Evolutionary conservation across 92 coral and sea anemone genomes (phyloP).

Genomic region (Micromussa lordhowensis): DNA sequence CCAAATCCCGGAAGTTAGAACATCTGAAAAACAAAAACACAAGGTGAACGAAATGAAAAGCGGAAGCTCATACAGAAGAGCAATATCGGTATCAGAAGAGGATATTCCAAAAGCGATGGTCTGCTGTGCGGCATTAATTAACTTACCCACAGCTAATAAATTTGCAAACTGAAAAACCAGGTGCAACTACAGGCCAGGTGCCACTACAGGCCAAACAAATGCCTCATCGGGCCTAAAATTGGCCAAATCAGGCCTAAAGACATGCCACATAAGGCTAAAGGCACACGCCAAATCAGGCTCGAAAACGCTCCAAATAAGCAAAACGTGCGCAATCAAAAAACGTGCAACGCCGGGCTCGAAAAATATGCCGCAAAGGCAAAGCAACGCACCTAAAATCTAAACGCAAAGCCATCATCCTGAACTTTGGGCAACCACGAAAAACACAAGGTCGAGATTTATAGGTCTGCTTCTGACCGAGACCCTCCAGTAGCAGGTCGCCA

Average conservation of each 20-base stretch:
- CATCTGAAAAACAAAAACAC: slow-evolving; percentile 8
- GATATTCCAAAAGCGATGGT: too few relatives aligned
- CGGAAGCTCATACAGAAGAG: not conserved
- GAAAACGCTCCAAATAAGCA: not conserved
- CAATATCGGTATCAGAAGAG: not conserved
- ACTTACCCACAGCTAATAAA: not conserved
- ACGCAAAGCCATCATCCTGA: slow-evolving; percentile 40
- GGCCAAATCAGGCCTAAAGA: not conserved
- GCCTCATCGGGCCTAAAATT: not conserved
- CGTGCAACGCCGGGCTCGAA: not conserved
- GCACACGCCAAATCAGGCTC: slow-evolving; percentile 13
- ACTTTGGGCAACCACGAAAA: too few relatives aligned
- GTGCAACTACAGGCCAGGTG: too few relatives aligned
- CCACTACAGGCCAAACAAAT: too few relatives aligned
- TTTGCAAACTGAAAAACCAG: not conserved
- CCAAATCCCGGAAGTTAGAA: not conserved
- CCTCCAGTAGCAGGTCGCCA: slow-evolving; percentile 22
- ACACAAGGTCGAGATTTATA: too few relatives aligned
- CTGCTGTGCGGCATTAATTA: not conserved
- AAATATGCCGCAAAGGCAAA: not conserved
- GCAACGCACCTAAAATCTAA: slow-evolving; percentile 16
- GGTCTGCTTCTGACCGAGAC: too few relatives aligned
- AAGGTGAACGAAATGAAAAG: too few relatives aligned
- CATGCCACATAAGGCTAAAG: slow-evolving; percentile 17
- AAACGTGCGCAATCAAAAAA: not conserved